Percentiles rank a stretch among this genome's conserved stretches.
These are phyloP conservation scores for Erpornis zantholeuca DNA, from an alignment of 2,113 vertebrate genomes.

Conservation along the genomic window DNA sequence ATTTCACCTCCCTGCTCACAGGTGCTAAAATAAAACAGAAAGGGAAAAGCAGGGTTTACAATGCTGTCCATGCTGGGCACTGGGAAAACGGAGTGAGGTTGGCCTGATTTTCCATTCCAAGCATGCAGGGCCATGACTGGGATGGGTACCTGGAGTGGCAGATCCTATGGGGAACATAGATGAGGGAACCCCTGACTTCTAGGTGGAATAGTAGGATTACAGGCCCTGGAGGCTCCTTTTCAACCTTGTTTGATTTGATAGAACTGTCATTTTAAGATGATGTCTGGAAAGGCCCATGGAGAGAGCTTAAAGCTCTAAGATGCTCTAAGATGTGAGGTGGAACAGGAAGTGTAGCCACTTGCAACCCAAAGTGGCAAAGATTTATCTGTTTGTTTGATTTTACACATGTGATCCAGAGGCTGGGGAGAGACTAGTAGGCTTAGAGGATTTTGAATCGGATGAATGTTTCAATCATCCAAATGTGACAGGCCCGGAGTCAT, in stretches of 20 bases:
- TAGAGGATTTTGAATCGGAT: not conserved
- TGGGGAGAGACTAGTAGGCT: not conserved
- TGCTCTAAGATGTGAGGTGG: not conserved
- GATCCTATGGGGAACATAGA: not conserved
- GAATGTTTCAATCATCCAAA: not conserved
- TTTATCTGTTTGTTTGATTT: not conserved
- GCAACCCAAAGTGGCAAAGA: not conserved
- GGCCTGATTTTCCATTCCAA: not conserved
- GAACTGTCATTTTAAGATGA: not conserved
- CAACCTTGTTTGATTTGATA: not conserved
- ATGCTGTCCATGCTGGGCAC: not conserved
- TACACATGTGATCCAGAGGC: not conserved
- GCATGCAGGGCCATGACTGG: fast-evolving
- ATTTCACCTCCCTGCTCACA: not conserved
- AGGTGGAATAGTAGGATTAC: not conserved
- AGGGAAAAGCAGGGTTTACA: conserved; percentile 12
- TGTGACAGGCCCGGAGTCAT: not conserved
- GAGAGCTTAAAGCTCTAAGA: not conserved
- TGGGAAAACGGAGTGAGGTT: not conserved
- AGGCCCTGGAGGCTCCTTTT: not conserved
- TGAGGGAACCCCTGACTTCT: not conserved
- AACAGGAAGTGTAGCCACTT: not conserved
- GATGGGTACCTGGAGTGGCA: not conserved
- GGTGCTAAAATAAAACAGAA: conserved; percentile 65
- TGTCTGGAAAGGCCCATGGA: not conserved